Percentiles rank a stretch among this genome's conserved stretches.
phyloP scores from a whole-genome alignment of 2,888 invertebrate genomes.

The Balanococcus diminutus region DNA sequence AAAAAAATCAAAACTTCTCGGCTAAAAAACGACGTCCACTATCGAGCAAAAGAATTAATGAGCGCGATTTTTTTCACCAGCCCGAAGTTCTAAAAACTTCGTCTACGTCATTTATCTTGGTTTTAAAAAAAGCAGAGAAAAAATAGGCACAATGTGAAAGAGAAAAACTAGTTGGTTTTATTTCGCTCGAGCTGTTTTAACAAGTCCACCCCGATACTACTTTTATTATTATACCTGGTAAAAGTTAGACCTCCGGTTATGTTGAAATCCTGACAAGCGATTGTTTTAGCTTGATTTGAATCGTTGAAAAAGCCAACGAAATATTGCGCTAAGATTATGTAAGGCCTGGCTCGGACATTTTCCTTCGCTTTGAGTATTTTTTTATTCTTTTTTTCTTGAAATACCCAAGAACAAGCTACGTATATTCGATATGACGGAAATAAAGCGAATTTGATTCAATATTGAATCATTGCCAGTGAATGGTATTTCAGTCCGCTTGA shows the following conservation, averaged over 20 bases:
- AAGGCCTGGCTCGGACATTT: not conserved
- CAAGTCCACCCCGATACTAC: not conserved
- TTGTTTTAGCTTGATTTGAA: not conserved
- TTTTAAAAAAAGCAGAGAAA: not conserved
- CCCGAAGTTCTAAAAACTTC: conserved; percentile 28
- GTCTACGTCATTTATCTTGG: conserved; percentile 38
- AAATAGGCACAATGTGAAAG: not conserved
- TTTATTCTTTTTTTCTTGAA: not conserved
- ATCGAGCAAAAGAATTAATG: conserved; percentile 35
- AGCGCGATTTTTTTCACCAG: conserved; percentile 22
- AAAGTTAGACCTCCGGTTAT: not conserved
- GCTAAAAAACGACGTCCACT: conserved; percentile 24
- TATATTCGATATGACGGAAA: conserved; percentile 28
- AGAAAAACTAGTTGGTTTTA: conserved; percentile 15
- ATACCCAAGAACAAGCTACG: not conserved
- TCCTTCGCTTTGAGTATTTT: not conserved
- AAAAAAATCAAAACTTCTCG: conserved; percentile 25
- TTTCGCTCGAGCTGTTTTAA: not conserved
- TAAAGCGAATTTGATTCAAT: conserved; percentile 37
- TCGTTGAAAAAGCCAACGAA: not conserved
- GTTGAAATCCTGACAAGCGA: not conserved
- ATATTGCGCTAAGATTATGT: no score
- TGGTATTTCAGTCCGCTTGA: conserved; percentile 29
- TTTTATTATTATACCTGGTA: not conserved
- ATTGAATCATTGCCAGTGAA: conserved; percentile 42